phyloP scores from a whole-genome alignment of 2,113 vertebrate species.

The Plecturocebus donacophilus region DNA sequence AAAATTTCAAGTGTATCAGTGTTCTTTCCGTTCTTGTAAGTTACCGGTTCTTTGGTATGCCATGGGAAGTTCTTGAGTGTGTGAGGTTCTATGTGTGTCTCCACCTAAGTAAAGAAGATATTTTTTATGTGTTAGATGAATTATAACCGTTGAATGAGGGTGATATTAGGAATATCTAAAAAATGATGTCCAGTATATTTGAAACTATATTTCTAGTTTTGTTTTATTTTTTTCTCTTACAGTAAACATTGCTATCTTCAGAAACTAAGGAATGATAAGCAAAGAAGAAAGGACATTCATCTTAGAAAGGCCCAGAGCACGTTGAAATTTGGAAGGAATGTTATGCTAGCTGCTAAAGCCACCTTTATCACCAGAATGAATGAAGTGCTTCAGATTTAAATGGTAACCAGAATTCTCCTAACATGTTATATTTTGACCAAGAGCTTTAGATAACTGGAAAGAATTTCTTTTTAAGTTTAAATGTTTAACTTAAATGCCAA shows the following conservation, averaged over 20 bases:
- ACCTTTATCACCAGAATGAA: constrained; percentile 34
- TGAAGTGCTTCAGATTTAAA: constrained; percentile 69
- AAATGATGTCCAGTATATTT: constrained; percentile 19
- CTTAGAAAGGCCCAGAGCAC: constrained; percentile 51
- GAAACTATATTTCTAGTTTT: constrained; percentile 1
- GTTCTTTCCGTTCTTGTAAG: not conserved
- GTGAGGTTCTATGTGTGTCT: not conserved
- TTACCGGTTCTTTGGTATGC: not conserved
- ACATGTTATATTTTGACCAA: not conserved
- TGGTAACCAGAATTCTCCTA: constrained; percentile 61
- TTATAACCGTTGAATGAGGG: not conserved
- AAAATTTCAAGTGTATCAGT: not conserved
- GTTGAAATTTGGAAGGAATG: constrained; percentile 51
- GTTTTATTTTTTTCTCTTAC: constrained; percentile 57
- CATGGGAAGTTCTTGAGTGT: not conserved
- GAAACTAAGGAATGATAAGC: constrained; percentile 69
- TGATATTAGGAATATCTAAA: constrained; percentile 25
- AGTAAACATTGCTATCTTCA: constrained; percentile 77
- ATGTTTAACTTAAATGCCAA: constrained; percentile 26
- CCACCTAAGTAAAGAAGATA: not conserved
- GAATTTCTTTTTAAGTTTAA: constrained; percentile 3
- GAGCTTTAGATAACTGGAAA: not conserved
- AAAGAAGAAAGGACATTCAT: constrained; percentile 48
- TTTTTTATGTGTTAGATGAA: constrained; percentile 2
- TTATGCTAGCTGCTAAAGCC: constrained; percentile 51